Conservation (phyloP, 2,797 vertebrate genomes). For the Dendrocincla tyrannina region DNA sequence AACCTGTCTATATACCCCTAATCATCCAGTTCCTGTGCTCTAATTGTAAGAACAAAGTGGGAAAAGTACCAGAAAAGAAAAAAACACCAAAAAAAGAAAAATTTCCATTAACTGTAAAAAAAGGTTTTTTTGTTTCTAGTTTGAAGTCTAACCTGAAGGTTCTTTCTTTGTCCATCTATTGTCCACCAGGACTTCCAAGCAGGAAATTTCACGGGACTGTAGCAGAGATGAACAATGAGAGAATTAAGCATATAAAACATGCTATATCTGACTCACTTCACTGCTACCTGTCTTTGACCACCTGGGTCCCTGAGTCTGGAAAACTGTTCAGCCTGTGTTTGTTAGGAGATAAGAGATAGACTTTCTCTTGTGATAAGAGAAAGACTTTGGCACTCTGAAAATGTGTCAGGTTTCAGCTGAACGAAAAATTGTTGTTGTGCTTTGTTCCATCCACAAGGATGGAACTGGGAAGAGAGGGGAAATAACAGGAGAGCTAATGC, state of each 20-base stretch:
- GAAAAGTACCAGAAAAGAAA: neutral
- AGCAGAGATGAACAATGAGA: neutral
- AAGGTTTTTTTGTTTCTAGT: neutral
- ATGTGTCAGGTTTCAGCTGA: neutral
- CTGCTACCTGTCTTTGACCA: neutral
- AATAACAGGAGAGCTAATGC: neutral
- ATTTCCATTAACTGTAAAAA: neutral
- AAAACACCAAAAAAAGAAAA: neutral
- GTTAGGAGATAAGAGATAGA: neutral
- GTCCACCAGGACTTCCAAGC: conserved; percentile 47
- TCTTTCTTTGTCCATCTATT: neutral
- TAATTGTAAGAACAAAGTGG: neutral
- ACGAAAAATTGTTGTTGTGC: neutral
- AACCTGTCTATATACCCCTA: neutral
- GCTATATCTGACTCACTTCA: neutral
- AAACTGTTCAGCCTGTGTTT: neutral
- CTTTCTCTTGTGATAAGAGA: neutral
- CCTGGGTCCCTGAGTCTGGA: neutral
- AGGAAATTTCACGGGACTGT: conserved; percentile 68
- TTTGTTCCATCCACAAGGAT: neutral
- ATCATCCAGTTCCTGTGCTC: neutral
- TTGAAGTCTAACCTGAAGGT: conserved; percentile 48
- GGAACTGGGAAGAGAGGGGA: neutral
- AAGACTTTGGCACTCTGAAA: neutral
- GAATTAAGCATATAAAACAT: neutral